Base-by-base conservation (phyloP, 2,797 vertebrate species). In the Pterois miles region DNA sequence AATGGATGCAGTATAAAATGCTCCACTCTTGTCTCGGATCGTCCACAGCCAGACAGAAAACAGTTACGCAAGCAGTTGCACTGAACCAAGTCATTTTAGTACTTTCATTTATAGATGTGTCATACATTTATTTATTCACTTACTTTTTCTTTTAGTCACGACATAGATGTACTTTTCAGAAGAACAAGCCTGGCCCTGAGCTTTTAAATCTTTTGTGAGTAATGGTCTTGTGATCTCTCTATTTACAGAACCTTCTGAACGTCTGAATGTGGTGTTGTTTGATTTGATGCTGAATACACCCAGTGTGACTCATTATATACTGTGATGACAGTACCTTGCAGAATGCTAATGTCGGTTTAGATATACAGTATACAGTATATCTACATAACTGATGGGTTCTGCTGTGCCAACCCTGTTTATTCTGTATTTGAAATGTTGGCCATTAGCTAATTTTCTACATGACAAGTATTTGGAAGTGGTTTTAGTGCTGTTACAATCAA, bases 111-210 rank as follows among this genome's bases (percentile, higher is more conserved):
- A 25, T 14, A 63, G 50, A 72, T 57, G 23, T n/a, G 31, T 63
- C 66, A 64, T 54, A 20, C 23, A 48, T 68, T 63, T 71, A 72
- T 67, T 76, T 50, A 70, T 73, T 33, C 10, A 14, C 10, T 57
- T 18, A 22, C 25, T 63, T 67, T 65, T 62, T 9, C 29, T 25
- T 27, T 77, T 52, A 57, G 11, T 31, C 27, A 31, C 1, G 1
- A 53, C 22, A 46, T 12, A 38, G 27, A 53, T 66, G 25, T 11
- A 54, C 36, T 33, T 70, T 38, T 7, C 40, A 52, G 4, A 12
- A 22, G n/a, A 68, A 68, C 64, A 48, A 4, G 40, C 13, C 18
- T 50, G 9, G n/a, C 10, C 40, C 22, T 40, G n/a, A 62, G 46
- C 31, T 74, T 65, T 48, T 23, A 58, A 34, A 57, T 76, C 4